Percentiles rank a stretch among this genome's conserved stretches.
Evolutionary conservation across 2,113 vertebrate genomes (phyloP).

Genomic region (Lasiurus borealis): DNA sequence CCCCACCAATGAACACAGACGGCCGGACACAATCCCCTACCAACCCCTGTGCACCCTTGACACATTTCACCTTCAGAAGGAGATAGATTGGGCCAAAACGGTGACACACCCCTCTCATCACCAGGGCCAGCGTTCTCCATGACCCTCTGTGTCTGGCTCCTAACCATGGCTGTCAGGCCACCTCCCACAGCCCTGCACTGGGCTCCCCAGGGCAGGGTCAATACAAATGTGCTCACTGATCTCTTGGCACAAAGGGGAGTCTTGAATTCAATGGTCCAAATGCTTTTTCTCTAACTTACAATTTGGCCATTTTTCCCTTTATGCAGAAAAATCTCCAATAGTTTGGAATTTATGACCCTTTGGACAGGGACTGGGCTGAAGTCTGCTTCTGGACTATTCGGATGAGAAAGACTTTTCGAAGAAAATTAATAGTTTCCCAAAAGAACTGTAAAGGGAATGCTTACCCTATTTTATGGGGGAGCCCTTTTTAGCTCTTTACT

Average conservation of each 20-base stretch:
- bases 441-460: neutral
- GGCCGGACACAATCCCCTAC: neutral
- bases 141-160: neutral
- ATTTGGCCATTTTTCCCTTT: constrained; percentile 69
- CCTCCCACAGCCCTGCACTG: neutral
- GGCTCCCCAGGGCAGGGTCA: neutral
- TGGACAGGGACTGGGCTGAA: constrained; percentile 45
- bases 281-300: constrained; percentile 29
- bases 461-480: neutral
- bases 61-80: constrained; percentile 38
- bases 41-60: neutral
- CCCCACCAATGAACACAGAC: neutral
- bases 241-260: constrained; percentile 16
- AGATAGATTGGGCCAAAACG: neutral
- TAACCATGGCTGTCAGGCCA: constrained; percentile 22
- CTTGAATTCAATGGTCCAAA: constrained; percentile 68
- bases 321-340: constrained; percentile 66
- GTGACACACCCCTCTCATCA: neutral
- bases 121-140: neutral
- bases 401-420: constrained; percentile 60
- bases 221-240: constrained; percentile 53
- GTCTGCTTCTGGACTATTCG: constrained; percentile 68
- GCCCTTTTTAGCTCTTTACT: neutral
- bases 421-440: constrained; percentile 67
- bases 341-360: constrained; percentile 72